phyloP scores from a whole-genome alignment of 2,888 invertebrate genomes.

The Acrocyrtus sp. region DNA sequence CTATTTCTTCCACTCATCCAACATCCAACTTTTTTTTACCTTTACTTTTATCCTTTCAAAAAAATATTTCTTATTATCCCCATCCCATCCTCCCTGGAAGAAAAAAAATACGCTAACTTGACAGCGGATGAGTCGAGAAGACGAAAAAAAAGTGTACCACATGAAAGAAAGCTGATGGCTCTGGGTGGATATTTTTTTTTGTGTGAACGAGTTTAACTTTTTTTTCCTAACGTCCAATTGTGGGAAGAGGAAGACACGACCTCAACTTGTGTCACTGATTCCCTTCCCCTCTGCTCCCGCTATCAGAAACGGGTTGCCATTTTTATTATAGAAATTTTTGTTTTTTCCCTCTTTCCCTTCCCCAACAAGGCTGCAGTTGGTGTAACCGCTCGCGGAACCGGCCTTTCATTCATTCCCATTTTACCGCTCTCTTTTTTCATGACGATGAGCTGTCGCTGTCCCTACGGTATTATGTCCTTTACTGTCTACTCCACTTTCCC shows the following conservation, averaged over 20 bases:
- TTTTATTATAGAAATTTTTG: too few relatives aligned
- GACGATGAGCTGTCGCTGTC: not conserved
- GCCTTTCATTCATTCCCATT: not conserved
- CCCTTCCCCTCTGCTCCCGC: too few relatives aligned
- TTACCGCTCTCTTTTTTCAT: not conserved
- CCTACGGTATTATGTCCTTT: not conserved
- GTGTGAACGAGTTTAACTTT: not conserved
- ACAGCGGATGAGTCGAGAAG: not conserved
- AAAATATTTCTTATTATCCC: not conserved
- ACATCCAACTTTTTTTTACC: too few relatives aligned
- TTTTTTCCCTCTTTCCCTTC: too few relatives aligned
- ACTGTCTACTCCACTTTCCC: not conserved
- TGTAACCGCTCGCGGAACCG: not conserved
- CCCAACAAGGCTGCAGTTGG: too few relatives aligned
- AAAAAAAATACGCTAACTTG: not conserved
- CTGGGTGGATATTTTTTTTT: too few relatives aligned
- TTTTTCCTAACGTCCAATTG: slow-evolving; percentile 33
- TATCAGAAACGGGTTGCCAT: too few relatives aligned
- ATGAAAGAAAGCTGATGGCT: not conserved
- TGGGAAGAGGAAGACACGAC: slow-evolving; percentile 47
- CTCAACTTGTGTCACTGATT: slow-evolving; percentile 36
- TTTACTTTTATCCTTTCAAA: too few relatives aligned
- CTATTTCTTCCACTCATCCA: too few relatives aligned
- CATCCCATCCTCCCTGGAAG: not conserved
- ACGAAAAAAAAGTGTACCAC: not conserved